phyloP scores from a whole-genome alignment of 2,113 vertebrate genomes.

The Plestiodon gilberti region DNA sequence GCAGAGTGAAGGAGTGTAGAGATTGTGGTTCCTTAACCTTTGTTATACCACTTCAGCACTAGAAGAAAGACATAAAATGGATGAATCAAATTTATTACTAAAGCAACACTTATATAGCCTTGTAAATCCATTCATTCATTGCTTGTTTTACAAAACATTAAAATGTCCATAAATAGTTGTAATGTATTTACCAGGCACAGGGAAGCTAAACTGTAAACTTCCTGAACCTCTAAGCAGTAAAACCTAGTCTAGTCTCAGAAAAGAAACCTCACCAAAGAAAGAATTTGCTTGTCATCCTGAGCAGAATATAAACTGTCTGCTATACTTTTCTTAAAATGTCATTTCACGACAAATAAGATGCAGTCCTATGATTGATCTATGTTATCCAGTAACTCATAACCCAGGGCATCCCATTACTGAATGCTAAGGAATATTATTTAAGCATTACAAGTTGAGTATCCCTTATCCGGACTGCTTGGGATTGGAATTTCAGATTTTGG shows the following conservation, averaged over 20 bases:
- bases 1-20: neutral
- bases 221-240: neutral
- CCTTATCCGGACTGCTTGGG: too few species aligned
- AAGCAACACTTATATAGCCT: slow-evolving; percentile 16
- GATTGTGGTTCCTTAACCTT: slow-evolving; percentile 21
- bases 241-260: slow-evolving; percentile 24
- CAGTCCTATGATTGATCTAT: fast-evolving
- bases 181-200: neutral
- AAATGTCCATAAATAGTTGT: slow-evolving; percentile 12
- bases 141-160: slow-evolving; percentile 33
- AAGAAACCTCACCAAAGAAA: neutral
- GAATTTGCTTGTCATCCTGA: neutral
- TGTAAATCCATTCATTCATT: slow-evolving; percentile 1
- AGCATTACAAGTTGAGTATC: too few species aligned
- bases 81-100: slow-evolving; percentile 12
- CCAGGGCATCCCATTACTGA: neutral
- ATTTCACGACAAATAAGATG: neutral
- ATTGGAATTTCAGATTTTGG: too few species aligned
- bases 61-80: slow-evolving; percentile 15
- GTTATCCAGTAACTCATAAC: neutral
- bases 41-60: neutral
- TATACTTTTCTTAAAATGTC: neutral
- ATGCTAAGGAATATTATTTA: slow-evolving; percentile 13
- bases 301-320: neutral
- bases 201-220: slow-evolving; percentile 12